These are phyloP conservation scores for Lepus europaeus DNA, from an alignment of 2,113 vertebrate species.

Conservation along the genomic window DNA sequence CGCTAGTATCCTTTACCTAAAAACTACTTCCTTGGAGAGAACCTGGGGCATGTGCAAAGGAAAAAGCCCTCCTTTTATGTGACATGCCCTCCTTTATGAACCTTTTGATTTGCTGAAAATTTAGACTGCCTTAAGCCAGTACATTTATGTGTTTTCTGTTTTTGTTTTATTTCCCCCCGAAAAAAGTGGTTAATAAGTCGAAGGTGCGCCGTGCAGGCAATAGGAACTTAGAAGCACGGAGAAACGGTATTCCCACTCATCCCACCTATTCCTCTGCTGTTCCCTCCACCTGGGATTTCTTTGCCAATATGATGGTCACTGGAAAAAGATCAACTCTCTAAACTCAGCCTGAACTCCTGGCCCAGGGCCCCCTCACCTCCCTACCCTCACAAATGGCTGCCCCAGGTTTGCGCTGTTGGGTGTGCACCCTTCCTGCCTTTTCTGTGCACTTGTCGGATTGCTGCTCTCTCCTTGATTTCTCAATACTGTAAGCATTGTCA, in stretches of 20 bases:
- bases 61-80: too few relatives aligned
- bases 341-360: background rate
- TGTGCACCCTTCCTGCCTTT: constrained; percentile 20
- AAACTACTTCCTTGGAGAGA: background rate
- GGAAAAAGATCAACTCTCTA: constrained; percentile 35
- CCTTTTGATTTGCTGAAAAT: background rate
- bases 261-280: background rate
- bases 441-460: constrained; percentile 41
- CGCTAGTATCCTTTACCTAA: background rate
- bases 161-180: constrained; percentile 62
- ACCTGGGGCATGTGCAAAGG: background rate
- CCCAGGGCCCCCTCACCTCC: background rate
- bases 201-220: constrained; percentile 79
- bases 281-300: constrained; percentile 31
- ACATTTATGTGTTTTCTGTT: constrained; percentile 71
- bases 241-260: constrained; percentile 76
- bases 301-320: background rate
- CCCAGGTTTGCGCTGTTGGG: constrained; percentile 9
- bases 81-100: background rate
- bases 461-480: background rate
- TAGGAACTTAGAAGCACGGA: constrained; percentile 79
- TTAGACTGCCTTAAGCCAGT: background rate
- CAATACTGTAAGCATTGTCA: background rate
- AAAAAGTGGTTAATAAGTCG: constrained; percentile 83
- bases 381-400: background rate